Conservation (phyloP, 2,113 vertebrate genomes). For the Gopherus evgoodei region DNA sequence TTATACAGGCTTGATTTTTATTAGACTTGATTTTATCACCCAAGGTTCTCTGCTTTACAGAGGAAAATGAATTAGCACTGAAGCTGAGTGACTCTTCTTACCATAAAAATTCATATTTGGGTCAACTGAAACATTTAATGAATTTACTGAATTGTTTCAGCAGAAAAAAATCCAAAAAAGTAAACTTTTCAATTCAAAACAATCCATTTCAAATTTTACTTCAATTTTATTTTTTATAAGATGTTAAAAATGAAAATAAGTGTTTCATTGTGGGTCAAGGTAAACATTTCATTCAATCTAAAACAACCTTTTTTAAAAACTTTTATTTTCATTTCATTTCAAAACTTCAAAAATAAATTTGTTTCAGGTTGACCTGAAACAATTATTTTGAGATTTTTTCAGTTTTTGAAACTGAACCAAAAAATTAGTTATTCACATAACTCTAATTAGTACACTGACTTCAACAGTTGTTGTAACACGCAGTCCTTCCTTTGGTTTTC, state of each 20-base stretch:
- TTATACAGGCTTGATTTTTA: neutral
- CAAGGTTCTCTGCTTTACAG: neutral
- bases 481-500: neutral
- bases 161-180: neutral
- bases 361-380: too few species aligned
- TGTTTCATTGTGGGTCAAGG: too few species aligned
- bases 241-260: neutral
- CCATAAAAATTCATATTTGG: too few species aligned
- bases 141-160: neutral
- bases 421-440: neutral
- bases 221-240: neutral
- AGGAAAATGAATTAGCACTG: neutral
- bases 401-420: neutral
- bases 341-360: neutral
- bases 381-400: neutral
- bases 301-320: neutral
- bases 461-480: fast-evolving
- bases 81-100: too few species aligned
- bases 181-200: neutral
- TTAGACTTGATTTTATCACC: neutral
- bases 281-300: neutral
- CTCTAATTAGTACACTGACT: neutral
- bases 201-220: neutral
- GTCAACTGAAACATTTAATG: too few species aligned
- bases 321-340: neutral